These are phyloP conservation scores for Pandemis cinnamomeana DNA, from an alignment of 2,888 invertebrate genomes.

Conservation along the genomic window DNA sequence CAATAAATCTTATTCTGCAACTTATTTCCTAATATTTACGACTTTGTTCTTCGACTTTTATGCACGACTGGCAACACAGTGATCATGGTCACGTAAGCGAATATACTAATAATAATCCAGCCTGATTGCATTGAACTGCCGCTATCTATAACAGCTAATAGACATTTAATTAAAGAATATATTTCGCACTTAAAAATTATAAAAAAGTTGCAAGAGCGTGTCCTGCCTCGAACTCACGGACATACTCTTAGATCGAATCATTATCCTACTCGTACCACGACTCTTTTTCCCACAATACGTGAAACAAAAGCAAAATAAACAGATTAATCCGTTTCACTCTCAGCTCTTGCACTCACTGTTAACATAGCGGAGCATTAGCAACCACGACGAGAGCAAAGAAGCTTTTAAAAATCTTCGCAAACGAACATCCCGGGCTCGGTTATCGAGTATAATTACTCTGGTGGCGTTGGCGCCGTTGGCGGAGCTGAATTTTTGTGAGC, in stretches of 20 bases:
- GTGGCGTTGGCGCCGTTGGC: conserved; percentile 3
- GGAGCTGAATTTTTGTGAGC: conserved; percentile 35
- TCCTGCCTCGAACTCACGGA: no score
- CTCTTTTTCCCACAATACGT: not conserved
- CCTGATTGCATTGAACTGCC: no score
- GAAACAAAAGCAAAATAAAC: not conserved
- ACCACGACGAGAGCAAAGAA: conserved; percentile 8
- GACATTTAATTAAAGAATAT: no score
- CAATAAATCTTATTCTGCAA: conserved; percentile 53
- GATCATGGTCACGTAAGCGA: not conserved
- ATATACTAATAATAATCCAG: not conserved
- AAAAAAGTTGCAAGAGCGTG: no score
- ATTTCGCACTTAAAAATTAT: no score
- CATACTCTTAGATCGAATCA: no score
- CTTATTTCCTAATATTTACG: conserved; percentile 28
- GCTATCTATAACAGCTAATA: no score
- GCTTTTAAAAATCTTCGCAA: conserved; percentile 13
- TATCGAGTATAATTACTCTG: conserved; percentile 35
- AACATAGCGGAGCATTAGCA: conserved; percentile 6
- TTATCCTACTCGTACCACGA: no score
- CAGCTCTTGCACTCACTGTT: not conserved
- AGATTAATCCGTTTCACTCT: not conserved
- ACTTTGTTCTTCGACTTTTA: not conserved
- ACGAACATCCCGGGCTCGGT: not conserved
- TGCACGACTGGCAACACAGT: not conserved